Evolutionary conservation across 2,113 vertebrate species (phyloP), one percentile per base, ranked within the genome.

Genomic region (Gopherus flavomarginatus): DNA sequence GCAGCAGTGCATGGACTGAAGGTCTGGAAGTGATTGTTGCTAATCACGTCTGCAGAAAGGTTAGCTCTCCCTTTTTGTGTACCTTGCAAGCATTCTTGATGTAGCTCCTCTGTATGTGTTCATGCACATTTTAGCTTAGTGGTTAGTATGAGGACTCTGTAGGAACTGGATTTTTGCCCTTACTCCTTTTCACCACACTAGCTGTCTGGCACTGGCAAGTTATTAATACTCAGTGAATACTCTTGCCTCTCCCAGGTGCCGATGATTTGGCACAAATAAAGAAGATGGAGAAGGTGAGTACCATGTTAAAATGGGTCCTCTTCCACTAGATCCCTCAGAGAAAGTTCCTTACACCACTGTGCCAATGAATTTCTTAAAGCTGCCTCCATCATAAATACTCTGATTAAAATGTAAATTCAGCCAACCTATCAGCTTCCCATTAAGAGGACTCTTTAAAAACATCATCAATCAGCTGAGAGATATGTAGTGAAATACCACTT

Each of bases 401-500:
- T 99, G 99, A 99, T 99, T 99, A 99, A 99, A 99, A 99, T 99
- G 99, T 99, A 99, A 99, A 99, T 99, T 99, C 98, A 98, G 98
- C 98, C 98, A 98, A 98, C 99, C 99, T 99, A 99, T 99, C 99
- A 99, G 99, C 98, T 98, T 98, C 99, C 99, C 99, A 99, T 99
- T 99, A 99, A 99, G 98, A 97, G 96, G 96, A 98, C 98, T 98
- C 98, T 99, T 99, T 99, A 99, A 99, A 99, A 99, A 99, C 98
- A 99, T 97, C 98, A 99, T 99, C 99, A 99, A 99, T 99, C 99
- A 99, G 98, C 97, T 52, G 90, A 96, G 98, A 98, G 99, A 99
- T 99, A 99, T 98, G 98, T 98, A 97, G 98, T 97, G 98, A 99
- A 99, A 99, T 99, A 99, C 99, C 98, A 98, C 98, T 99, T 99